Percentiles rank a stretch among this genome's conserved stretches.
These are phyloP conservation scores for Eidolon helvum DNA, from an alignment of 2,113 vertebrate species.

Conservation along the genomic window DNA sequence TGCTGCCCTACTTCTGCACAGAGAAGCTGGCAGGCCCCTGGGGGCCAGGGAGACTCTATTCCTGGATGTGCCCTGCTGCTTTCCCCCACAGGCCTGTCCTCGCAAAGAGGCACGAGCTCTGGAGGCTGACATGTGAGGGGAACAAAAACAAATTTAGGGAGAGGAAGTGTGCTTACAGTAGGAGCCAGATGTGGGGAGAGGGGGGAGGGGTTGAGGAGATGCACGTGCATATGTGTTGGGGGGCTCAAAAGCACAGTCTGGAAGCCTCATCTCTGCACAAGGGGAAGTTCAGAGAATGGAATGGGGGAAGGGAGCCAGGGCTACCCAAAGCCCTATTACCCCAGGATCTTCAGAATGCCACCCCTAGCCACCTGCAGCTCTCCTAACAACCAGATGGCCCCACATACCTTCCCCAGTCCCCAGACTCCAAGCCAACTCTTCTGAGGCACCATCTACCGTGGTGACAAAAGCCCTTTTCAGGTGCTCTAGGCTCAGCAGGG, in stretches of 20 bases:
- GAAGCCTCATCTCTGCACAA: neutral
- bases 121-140: neutral
- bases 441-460: neutral
- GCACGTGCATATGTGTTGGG: rapidly evolving
- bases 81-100: neutral
- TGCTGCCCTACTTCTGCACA: neutral
- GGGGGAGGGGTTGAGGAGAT: neutral
- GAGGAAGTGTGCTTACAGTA: neutral
- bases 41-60: neutral
- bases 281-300: neutral
- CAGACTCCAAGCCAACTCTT: neutral
- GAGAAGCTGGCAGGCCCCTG: neutral
- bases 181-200: neutral
- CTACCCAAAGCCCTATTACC: neutral
- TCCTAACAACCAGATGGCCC: neutral
- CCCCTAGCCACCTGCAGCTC: neutral
- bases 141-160: neutral
- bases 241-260: neutral
- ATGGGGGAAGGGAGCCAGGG: neutral
- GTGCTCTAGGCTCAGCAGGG: neutral
- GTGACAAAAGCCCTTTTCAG: neutral
- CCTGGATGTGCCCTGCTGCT: neutral
- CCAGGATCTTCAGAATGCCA: neutral
- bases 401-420: neutral
- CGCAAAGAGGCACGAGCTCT: neutral